Base-by-base conservation (phyloP, 2,888 invertebrate genomes). In the Dioctria rufipes region DNA sequence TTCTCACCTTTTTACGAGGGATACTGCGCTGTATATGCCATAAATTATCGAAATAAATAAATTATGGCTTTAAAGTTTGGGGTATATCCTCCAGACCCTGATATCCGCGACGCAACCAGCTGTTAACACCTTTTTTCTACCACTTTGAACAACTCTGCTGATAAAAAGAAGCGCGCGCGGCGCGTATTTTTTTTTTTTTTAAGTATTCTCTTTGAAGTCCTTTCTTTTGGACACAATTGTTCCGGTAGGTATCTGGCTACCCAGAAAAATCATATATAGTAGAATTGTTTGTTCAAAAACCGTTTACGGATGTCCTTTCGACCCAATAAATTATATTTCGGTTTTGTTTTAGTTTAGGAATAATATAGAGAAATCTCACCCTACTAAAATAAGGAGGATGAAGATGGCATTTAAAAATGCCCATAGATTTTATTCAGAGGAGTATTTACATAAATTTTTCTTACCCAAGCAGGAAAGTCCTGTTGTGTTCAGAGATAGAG, bases 21-120 rank as follows among this genome's bases (percentile, higher is more conserved):
- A 85, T 88, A 87, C 88, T 87, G 86, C 86, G 87, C 88, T 87
- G 86, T 86, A 88, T 86, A 86, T 83, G 86, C 87, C 84, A 87
- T 88, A 88, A 88, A 88, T 87, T 87, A 87, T 87, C 86, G 85
- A 86, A 87, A 87, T 87, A 87, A 87, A 87, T 86, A 86, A 86
- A 86, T 87, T 87, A 87, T 87, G 85, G 84, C 79, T 81, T 63
- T 69, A 77, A 65, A 46, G 46, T 61, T 25, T 77, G 63, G 61
- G 39, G 77, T 63, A 25, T 25, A 43, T 61, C 77, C 77, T 61
- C 49, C 43, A 42, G 8, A 8, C n/a, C 46, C 13, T 66, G 58
- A 25, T 51, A 49, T 42, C 4, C 73, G 60, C 60, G 66, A 8
- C 40, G 65, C 61, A 11, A 78, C 63, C 79, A 79, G 67, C 79